Evolutionary conservation across 2,113 vertebrate species (phyloP).

Genomic region (Eulemur rufifrons): DNA sequence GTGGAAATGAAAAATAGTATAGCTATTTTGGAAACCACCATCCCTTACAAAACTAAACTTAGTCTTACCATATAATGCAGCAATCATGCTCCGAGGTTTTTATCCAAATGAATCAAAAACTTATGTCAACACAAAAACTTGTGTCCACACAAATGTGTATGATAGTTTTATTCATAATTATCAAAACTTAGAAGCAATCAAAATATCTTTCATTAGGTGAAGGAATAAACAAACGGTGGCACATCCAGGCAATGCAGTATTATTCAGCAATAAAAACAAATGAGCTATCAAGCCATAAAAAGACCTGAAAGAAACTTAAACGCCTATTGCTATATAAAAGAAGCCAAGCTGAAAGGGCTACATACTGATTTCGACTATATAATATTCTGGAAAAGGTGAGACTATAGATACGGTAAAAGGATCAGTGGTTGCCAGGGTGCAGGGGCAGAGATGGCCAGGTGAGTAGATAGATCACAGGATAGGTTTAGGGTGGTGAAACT

Average conservation of each 20-base stretch:
- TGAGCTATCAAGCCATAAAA: background rate
- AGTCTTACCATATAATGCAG: background rate
- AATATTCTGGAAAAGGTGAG: background rate
- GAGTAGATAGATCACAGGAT: background rate
- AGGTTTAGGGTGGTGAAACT: background rate
- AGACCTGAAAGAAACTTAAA: background rate
- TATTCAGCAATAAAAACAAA: background rate
- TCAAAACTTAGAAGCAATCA: background rate
- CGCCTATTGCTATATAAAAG: background rate
- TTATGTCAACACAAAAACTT: background rate
- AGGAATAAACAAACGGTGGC: background rate
- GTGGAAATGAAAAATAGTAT: background rate
- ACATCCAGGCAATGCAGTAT: background rate
- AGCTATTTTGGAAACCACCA: background rate
- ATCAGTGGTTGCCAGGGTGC: background rate
- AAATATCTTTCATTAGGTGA: background rate
- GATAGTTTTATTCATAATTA: background rate
- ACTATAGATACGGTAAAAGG: background rate
- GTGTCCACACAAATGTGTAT: background rate
- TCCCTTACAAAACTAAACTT: background rate
- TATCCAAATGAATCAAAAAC: background rate
- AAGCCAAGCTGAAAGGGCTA: background rate
- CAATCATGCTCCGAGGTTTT: background rate
- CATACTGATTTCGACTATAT: background rate
- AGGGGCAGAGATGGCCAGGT: fast-evolving